phyloP scores from a whole-genome alignment of 2,888 invertebrate genomes.

The Allophyes oxyacanthae region DNA sequence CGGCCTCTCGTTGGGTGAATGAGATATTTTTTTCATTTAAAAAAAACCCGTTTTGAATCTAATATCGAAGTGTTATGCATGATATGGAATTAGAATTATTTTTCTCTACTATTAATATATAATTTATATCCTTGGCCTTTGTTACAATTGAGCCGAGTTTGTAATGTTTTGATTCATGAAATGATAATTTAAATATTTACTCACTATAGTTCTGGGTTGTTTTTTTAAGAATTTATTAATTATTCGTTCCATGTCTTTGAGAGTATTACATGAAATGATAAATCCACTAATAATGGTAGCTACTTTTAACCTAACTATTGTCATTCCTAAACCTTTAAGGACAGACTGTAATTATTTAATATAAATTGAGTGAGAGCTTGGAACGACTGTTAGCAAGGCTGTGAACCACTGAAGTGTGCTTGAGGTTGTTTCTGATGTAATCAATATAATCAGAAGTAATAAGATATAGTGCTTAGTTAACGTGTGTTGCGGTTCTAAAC shows the following conservation, averaged over 20 bases:
- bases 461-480: conserved; percentile 62
- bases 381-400: conserved; percentile 86
- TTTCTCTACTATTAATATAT: conserved; percentile 34
- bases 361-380: conserved; percentile 78
- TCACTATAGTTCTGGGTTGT: conserved; percentile 31
- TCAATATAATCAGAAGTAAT: conserved; percentile 53
- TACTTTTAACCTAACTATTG: conserved; percentile 70
- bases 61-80: conserved; percentile 42
- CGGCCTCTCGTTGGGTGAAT: conserved; percentile 42
- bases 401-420: conserved; percentile 82
- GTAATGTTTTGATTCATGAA: conserved; percentile 41
- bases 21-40: conserved; percentile 33
- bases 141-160: conserved; percentile 24
- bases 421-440: conserved; percentile 72
- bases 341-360: conserved; percentile 74
- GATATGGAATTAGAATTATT: conserved; percentile 45
- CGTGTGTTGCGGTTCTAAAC: conserved; percentile 57
- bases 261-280: conserved; percentile 50
- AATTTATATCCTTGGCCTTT: conserved; percentile 32
- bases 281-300: conserved; percentile 67
- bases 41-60: conserved; percentile 34
- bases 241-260: conserved; percentile 42
- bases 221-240: conserved; percentile 41
- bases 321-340: conserved; percentile 82
- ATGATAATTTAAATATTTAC: conserved; percentile 45